Percentiles rank a stretch among this genome's conserved stretches.
Conservation (phyloP, 2,888 invertebrate species). For the Sminthurinus aureus region DNA sequence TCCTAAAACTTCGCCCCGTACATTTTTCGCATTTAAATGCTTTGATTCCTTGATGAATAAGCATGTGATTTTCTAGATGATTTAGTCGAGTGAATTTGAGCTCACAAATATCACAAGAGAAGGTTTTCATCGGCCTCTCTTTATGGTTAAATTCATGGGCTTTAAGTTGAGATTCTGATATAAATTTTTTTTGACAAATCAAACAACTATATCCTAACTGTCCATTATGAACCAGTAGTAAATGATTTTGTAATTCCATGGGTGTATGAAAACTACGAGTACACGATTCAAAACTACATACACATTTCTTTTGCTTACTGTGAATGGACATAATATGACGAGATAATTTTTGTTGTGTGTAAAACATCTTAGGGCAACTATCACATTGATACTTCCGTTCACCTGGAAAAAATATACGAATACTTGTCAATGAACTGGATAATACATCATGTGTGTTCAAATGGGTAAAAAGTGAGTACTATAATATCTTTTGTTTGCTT, state of each 20-base stretch:
- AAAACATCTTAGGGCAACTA: conserved; percentile 21
- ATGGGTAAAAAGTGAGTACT: background rate
- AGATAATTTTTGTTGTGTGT: conserved; percentile 11
- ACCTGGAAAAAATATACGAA: background rate
- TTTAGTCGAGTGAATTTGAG: conserved; percentile 2
- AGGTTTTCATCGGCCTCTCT: conserved; percentile 3
- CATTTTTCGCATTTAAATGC: conserved; percentile 18
- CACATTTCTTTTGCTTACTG: conserved; percentile 8
- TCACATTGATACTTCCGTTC: conserved; percentile 10
- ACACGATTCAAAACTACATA: background rate
- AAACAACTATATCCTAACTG: background rate
- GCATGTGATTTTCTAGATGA: conserved; percentile 17
- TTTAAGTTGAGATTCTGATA: background rate
- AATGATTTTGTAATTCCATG: conserved; percentile 2
- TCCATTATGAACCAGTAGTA: background rate
- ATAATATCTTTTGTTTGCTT: background rate
- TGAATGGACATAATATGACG: conserved; percentile 21
- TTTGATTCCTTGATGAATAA: conserved; percentile 23
- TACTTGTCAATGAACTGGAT: background rate
- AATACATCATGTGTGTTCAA: background rate
- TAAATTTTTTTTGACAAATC: conserved; percentile 19
- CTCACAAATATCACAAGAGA: background rate
- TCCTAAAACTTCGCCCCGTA: background rate
- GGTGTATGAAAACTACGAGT: background rate
- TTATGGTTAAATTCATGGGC: conserved; percentile 16